Base-by-base conservation (phyloP, 2,888 invertebrate species). In the Chaetogeoica ovagalla region DNA sequence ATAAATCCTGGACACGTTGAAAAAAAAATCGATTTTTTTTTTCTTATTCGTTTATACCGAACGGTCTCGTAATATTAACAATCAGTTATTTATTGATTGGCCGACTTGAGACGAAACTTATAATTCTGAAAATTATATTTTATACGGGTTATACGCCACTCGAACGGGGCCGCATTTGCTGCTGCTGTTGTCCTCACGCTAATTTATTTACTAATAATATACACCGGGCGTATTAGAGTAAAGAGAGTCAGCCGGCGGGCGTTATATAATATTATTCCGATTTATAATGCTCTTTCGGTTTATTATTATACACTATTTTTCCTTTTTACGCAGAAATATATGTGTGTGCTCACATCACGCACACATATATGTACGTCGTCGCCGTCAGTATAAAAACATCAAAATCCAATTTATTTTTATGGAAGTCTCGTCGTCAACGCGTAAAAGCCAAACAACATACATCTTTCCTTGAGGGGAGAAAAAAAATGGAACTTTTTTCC, bases 391-490 rank as follows among this genome's bases (percentile, higher is more conserved):
- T 69, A n/a, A 77, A 68, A 69, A 77, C 62, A 62, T 77, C 76
- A 77, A 62, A 77, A 70, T 69, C 69, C 63, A 77, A 77, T 77
- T 62, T 77, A 77, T 69, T 69, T 77, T 62, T 21, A 15, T 59
- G 43, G 37, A 30, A 66, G 65, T 75, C 30, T 66, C 66, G 1
- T 30, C 30, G 30, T 30, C 30, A 4, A 30, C 30, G 52, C 63
- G 37, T 39, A n/a, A 55, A 74, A 63, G 65, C 19, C 75, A 75
- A 74, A 48, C 59, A 74, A 48, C 59, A 57, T 43, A 57, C 43
- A 59, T 43, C 57, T 59, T 68, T 57, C 66, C 43, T 30, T n/a
- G 57, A 8, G 39, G 30, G 30, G 30, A 30, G 4, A 30, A 30
- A 30, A 30, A 23, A 57, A 74, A 63, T 37, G 17, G n/a, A 55